phyloP scores from a whole-genome alignment of 2,797 vertebrate genomes.

The Crocodylus rhombifer region DNA sequence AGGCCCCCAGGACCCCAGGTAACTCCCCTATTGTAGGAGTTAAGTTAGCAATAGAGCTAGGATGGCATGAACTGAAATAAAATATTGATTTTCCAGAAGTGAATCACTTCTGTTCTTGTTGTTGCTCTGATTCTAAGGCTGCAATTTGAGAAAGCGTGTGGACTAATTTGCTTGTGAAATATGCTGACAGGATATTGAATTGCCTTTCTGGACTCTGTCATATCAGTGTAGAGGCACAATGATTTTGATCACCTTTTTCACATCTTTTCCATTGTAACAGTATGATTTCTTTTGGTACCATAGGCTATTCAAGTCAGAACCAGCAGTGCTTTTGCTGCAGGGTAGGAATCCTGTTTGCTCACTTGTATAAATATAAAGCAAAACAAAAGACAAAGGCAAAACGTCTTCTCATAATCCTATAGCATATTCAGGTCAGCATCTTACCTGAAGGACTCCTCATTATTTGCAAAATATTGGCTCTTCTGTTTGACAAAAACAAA shows the following conservation, averaged over 20 bases:
- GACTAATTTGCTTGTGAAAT: not conserved
- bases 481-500: not conserved
- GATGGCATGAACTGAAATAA: not conserved
- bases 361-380: not conserved
- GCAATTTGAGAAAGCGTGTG: not conserved
- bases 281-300: slow-evolving; percentile 1
- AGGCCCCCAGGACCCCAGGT: too few species aligned
- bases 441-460: not conserved
- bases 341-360: not conserved
- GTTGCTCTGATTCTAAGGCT: not conserved
- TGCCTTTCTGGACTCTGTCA: not conserved
- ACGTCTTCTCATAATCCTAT: not conserved
- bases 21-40: too few species aligned
- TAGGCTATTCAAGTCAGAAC: slow-evolving; percentile 31
- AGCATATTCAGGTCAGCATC: not conserved
- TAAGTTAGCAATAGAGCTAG: too few species aligned
- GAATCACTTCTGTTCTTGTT: not conserved
- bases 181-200: not conserved
- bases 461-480: slow-evolving; percentile 3
- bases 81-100: not conserved
- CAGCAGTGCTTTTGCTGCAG: slow-evolving; percentile 15
- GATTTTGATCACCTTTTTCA: not conserved
- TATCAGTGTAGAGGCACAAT: not conserved
- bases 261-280: not conserved
- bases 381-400: not conserved